Evolutionary conservation across 30 jellyfish, hydroid and myxozoan genomes (phyloP).

Genomic region (Hydractinia symbiolongicarpus): DNA sequence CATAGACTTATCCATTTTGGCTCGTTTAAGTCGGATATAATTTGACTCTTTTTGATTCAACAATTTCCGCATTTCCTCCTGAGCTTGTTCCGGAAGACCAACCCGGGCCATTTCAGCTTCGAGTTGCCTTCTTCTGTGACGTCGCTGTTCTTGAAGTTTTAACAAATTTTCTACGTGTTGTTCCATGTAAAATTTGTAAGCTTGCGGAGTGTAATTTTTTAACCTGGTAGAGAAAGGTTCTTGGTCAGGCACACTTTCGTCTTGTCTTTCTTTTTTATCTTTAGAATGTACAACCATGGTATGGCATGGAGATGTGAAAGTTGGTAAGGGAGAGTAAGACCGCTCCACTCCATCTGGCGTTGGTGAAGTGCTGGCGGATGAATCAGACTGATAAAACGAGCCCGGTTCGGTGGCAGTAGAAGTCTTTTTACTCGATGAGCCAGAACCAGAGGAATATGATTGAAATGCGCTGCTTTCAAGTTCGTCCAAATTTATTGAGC

Average conservation of each 20-base stretch:
- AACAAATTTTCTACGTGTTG: constrained; percentile 93
- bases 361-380: constrained; percentile 91
- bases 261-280: constrained; percentile 25
- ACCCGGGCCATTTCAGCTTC: constrained; percentile 90
- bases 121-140: constrained; percentile 62
- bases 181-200: constrained; percentile 94
- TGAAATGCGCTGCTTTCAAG: constrained; percentile 36
- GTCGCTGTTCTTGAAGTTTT: constrained; percentile 68
- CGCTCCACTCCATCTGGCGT: constrained; percentile 77
- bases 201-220: constrained; percentile 88
- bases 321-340: constrained; percentile 95
- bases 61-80: constrained; percentile 90
- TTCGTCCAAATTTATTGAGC: constrained; percentile 73
- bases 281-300: constrained; percentile 67
- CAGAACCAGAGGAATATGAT: background rate
- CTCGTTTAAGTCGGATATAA: constrained; percentile 86
- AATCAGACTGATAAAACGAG: constrained; percentile 62
- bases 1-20: constrained; percentile 84
- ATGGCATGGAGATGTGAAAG: constrained; percentile 66
- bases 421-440: constrained; percentile 45
- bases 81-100: constrained; percentile 95
- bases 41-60: constrained; percentile 88
- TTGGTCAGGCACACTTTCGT: background rate
- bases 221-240: constrained; percentile 58
- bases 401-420: constrained; percentile 63